A percentile compares a stretch with the other conserved stretches of the same genome.
Evolutionary conservation across 2,797 vertebrate species (phyloP).

Genomic region (Chiroxiphia lanceolata): DNA sequence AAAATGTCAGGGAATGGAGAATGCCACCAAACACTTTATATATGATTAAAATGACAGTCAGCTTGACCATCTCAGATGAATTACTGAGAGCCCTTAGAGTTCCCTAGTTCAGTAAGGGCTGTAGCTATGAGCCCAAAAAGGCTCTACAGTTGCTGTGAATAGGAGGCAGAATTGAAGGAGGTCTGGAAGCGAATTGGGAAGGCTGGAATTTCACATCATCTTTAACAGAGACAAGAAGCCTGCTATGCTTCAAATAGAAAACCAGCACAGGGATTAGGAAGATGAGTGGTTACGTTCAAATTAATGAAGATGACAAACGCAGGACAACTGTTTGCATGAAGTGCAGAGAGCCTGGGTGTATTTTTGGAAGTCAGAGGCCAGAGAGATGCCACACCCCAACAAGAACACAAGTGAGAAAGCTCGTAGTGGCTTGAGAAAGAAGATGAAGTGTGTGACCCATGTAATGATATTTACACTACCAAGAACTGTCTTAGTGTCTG

Average conservation of each 20-base stretch:
- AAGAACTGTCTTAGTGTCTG: neutral
- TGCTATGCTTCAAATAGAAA: neutral
- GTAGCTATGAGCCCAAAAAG: neutral
- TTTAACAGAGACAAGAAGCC: neutral
- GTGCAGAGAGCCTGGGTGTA: neutral
- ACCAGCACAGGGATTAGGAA: neutral
- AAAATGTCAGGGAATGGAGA: neutral
- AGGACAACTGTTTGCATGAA: neutral
- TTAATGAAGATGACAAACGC: neutral
- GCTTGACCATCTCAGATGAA: neutral
- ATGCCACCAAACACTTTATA: neutral
- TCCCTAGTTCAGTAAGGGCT: neutral
- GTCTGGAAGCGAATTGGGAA: neutral
- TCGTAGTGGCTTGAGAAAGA: neutral
- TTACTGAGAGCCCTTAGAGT: neutral
- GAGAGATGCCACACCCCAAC: neutral
- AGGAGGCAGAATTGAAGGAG: neutral
- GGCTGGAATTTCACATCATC: neutral
- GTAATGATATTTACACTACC: neutral
- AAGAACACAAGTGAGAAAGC: neutral
- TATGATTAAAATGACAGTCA: neutral
- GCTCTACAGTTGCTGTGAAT: neutral
- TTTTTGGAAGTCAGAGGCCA: neutral
- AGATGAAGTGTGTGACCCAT: neutral
- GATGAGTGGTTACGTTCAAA: neutral